Conservation (phyloP, 2,113 vertebrate genomes). For the Clarias gariepinus region DNA sequence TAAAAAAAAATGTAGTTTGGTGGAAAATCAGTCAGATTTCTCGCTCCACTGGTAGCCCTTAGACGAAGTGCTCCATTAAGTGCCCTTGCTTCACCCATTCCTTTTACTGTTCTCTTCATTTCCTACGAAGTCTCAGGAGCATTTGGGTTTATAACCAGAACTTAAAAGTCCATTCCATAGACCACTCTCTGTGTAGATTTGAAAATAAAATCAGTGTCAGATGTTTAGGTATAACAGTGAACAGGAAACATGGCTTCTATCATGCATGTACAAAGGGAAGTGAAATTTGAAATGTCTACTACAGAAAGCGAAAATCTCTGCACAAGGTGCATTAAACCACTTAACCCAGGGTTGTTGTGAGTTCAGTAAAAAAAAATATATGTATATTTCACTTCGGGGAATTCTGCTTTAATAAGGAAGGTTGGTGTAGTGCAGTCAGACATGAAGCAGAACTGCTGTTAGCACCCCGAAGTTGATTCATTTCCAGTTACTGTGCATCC, state of each 20-base stretch:
- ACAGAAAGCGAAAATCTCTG: slow-evolving; percentile 30
- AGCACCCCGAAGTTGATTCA: background rate
- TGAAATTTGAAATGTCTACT: slow-evolving; percentile 7
- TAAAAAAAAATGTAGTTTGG: slow-evolving; percentile 50
- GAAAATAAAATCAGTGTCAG: slow-evolving; percentile 49
- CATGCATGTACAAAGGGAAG: slow-evolving; percentile 28
- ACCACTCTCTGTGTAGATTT: slow-evolving; percentile 6
- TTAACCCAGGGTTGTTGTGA: background rate
- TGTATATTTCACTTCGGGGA: background rate
- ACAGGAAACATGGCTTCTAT: slow-evolving; percentile 24
- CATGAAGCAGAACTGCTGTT: background rate
- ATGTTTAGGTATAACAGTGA: slow-evolving; percentile 23
- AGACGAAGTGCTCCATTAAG: slow-evolving; percentile 58
- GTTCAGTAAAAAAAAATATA: background rate
- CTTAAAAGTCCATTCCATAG: slow-evolving; percentile 11
- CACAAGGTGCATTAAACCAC: slow-evolving; percentile 16
- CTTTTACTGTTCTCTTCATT: slow-evolving; percentile 36
- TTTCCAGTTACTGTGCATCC: background rate
- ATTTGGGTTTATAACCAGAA: slow-evolving; percentile 28
- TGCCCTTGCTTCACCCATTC: slow-evolving; percentile 60
- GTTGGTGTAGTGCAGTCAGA: too few relatives aligned
- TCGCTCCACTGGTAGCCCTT: slow-evolving; percentile 66
- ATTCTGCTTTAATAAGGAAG: background rate
- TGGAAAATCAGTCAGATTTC: slow-evolving; percentile 64
- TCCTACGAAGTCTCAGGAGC: slow-evolving; percentile 46